Evolutionary conservation across 2,113 vertebrate species (phyloP).

Genomic region (Daubentonia madagascariensis): DNA sequence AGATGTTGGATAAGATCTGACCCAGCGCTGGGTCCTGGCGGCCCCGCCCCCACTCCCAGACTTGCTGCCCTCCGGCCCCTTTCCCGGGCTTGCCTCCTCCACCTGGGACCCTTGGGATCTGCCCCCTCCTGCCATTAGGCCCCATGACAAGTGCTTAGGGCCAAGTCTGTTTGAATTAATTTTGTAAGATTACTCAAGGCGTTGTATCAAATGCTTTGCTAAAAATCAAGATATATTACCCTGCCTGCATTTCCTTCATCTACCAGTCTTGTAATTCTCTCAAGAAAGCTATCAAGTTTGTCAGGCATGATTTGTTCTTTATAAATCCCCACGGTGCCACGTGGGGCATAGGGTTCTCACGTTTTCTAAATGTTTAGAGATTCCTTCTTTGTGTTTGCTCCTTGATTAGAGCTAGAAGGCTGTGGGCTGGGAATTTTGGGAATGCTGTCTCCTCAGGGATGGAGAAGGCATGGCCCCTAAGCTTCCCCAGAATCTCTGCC

Average conservation of each 20-base stretch:
- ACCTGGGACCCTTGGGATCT: neutral
- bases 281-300: slow-evolving; percentile 79
- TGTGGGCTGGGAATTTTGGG: neutral
- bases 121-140: neutral
- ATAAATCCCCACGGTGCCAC: slow-evolving; percentile 64
- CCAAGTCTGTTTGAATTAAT: slow-evolving; percentile 76
- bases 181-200: slow-evolving; percentile 69
- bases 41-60: neutral
- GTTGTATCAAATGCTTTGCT: slow-evolving; percentile 76
- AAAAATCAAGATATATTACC: slow-evolving; percentile 79
- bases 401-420: slow-evolving; percentile 41
- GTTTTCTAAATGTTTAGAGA: slow-evolving; percentile 68
- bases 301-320: slow-evolving; percentile 79
- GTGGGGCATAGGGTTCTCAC: slow-evolving; percentile 51
- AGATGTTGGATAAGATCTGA: slow-evolving; percentile 68
- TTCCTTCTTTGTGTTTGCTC: slow-evolving; percentile 43
- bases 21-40: neutral
- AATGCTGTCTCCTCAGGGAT: neutral
- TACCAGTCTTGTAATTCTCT: slow-evolving; percentile 78
- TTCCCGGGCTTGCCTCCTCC: neutral
- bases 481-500: neutral
- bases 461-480: neutral
- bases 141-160: slow-evolving; percentile 64
- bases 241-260: slow-evolving; percentile 73
- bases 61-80: neutral